These are phyloP conservation scores for Erebia aethiops DNA, from an alignment of 2,888 invertebrate genomes.

Conservation along the genomic window DNA sequence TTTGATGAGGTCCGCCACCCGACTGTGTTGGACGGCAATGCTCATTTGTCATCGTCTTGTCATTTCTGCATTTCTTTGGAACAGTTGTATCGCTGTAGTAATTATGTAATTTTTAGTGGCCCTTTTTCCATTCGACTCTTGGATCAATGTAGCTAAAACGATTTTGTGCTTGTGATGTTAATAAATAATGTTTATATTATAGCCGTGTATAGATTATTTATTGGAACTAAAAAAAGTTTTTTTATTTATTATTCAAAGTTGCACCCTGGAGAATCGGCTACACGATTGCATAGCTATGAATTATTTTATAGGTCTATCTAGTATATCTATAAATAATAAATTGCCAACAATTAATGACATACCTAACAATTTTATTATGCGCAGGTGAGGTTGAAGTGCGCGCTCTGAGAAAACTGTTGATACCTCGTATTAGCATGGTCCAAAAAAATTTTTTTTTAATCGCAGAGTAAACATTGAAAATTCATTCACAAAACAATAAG, in stretches of 20 bases:
- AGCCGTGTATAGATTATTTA: neutral
- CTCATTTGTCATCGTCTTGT: slow-evolving; percentile 84
- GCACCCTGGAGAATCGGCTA: neutral
- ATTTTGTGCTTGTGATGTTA: neutral
- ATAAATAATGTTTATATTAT: slow-evolving; percentile 1
- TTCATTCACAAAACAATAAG: slow-evolving; percentile 23
- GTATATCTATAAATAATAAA: too few species aligned
- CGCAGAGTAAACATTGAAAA: slow-evolving; percentile 17
- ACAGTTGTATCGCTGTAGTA: slow-evolving; percentile 79
- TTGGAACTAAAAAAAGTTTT: neutral
- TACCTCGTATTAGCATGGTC: neutral
- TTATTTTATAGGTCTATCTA: too few species aligned
- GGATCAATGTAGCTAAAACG: slow-evolving; percentile 20
- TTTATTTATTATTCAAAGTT: neutral
- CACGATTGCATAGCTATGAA: neutral
- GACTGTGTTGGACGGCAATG: slow-evolving; percentile 76
- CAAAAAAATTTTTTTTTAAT: neutral
- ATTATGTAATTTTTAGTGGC: slow-evolving; percentile 77
- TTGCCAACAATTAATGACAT: too few species aligned
- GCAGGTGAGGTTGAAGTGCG: neutral
- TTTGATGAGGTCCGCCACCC: slow-evolving; percentile 83
- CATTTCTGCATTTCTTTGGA: slow-evolving; percentile 82
- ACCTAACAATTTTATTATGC: neutral
- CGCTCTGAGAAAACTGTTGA: neutral
- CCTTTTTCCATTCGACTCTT: slow-evolving; percentile 60